Evolutionary conservation across 2,797 vertebrate species (phyloP).

Genomic region (Catharus ustulatus): DNA sequence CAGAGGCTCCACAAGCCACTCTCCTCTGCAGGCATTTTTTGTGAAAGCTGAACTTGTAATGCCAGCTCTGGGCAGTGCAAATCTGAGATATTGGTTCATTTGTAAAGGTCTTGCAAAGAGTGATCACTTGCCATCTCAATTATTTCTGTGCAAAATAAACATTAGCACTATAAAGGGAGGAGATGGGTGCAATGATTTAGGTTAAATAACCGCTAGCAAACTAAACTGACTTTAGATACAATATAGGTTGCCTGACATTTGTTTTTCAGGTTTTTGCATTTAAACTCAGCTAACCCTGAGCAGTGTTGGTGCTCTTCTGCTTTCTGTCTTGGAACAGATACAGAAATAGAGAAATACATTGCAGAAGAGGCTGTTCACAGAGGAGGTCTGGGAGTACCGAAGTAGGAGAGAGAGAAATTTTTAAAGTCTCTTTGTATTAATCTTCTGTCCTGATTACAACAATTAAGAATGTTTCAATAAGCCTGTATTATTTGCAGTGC

Average conservation of each 20-base stretch:
- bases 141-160: neutral
- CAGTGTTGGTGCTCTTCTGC: neutral
- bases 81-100: neutral
- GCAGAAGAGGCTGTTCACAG: neutral
- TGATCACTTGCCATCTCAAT: neutral
- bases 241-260: neutral
- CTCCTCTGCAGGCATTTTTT: neutral
- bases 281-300: neutral
- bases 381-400: neutral
- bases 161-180: neutral
- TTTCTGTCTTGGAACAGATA: neutral
- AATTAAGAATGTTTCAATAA: slow-evolving; percentile 27
- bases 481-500: neutral
- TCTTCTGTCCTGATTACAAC: neutral
- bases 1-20: neutral
- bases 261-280: neutral
- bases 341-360: neutral
- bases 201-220: neutral
- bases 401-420: neutral
- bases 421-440: neutral
- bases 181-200: neutral
- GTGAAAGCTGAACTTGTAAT: neutral
- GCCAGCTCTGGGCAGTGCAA: neutral
- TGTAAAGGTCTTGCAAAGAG: neutral
- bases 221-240: neutral